Base-by-base conservation (phyloP, 1,140 invertebrate species). In the Sitobion miscanthi region DNA sequence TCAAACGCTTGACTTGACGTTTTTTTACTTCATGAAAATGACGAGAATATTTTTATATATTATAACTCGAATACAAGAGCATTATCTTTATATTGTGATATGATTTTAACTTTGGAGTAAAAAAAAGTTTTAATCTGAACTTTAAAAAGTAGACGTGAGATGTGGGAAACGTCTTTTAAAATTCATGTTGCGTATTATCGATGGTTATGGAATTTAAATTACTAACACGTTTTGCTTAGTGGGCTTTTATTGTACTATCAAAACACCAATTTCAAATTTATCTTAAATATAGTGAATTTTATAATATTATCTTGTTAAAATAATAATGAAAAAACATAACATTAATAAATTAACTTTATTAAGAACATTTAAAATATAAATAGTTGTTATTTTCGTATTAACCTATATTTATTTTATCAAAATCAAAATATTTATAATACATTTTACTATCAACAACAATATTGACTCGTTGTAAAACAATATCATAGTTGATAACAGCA, bases 101-200 rank as follows among this genome's bases (percentile, higher is more conserved):
- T 30, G 7, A 77, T 77, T 77, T n/a, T 0, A 77, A 30, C 42
- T 17, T 4, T 38, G 20, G 49, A 35, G 49, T 21, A n/a, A 57
- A 38, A 54, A 90, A 49, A 91, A 90, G 90, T 82, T 91, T 91
- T 47, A n/a, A 82, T 91, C 62, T 8, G 8, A 82, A 91, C 62
- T 69, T 45, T 91, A 90, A 42, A 87, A 87, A 42, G 7, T n/a
- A n/a, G 21, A 17, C 35, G 49, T 35, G 20, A 42, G 30, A 88
- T 88, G 35, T 11, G 42, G 87, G 21, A 49, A 42, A 25, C 30
- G 54, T 30, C 38, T 2, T 69, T 91, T 91, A 91, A 91, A 82
- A 91, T 91, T 91, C 90, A 82, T 21, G 30, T 77, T 49, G 45
- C n/a, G 90, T 91, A 82, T 91, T 82, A 69, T 20, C 62, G 62